A percentile compares a stretch with the other conserved stretches of the same genome.
These are phyloP conservation scores for Myocastor coypus DNA, from an alignment of 2,113 vertebrate species.

Conservation along the genomic window DNA sequence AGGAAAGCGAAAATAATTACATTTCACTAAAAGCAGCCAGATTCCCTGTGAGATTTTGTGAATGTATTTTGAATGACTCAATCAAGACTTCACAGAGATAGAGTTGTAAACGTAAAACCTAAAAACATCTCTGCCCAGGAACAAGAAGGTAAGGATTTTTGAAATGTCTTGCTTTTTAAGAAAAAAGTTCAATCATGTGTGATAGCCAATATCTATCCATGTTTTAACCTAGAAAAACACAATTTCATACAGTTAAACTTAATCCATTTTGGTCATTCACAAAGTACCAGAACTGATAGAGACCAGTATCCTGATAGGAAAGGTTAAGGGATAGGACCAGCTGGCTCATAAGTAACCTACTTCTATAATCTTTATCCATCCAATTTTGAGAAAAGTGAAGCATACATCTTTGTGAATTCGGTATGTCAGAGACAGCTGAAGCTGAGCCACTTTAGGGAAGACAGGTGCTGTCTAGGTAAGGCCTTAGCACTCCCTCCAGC, in stretches of 20 bases:
- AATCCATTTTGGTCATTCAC: background rate
- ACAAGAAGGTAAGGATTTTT: background rate
- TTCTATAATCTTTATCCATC: background rate
- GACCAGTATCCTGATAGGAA: background rate
- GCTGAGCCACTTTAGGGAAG: background rate
- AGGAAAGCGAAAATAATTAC: background rate
- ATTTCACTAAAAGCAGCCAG: background rate
- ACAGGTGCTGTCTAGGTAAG: background rate
- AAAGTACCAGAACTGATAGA: conserved; percentile 6
- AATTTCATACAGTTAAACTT: conserved; percentile 3
- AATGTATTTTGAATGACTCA: background rate
- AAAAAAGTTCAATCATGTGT: background rate
- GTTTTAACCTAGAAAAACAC: background rate
- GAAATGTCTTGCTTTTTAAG: background rate
- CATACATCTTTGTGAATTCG: background rate
- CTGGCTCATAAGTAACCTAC: background rate
- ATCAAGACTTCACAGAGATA: conserved; percentile 13
- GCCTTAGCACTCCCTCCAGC: background rate
- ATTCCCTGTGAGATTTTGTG: background rate
- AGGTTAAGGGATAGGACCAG: background rate
- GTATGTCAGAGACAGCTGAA: background rate
- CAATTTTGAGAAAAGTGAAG: conserved; percentile 27
- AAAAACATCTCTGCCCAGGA: background rate
- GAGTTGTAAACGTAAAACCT: conserved; percentile 4
- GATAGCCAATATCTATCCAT: background rate